A percentile compares a stretch with the other conserved stretches of the same genome.
phyloP scores from a whole-genome alignment of 2,888 invertebrate genomes.

The Eilema depressum region DNA sequence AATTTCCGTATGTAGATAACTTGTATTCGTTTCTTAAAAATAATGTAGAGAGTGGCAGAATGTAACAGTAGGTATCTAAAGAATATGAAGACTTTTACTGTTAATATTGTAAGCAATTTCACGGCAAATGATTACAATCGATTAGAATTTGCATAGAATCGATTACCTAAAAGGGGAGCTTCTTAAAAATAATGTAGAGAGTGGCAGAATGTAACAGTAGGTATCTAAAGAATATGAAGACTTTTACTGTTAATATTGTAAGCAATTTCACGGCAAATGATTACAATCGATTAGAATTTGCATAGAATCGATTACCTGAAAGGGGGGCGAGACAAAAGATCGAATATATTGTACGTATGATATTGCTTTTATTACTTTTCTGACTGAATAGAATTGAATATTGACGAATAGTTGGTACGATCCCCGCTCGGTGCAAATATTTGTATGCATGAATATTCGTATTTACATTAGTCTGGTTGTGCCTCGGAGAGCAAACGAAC shows the following conservation, averaged over 20 bases:
- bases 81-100: constrained; percentile 12
- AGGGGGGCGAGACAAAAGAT: constrained; percentile 18
- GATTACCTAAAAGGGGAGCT: constrained; percentile 32
- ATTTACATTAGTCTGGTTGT: too few species aligned
- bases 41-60: not conserved
- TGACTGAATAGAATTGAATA: not conserved
- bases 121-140: constrained; percentile 26
- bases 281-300: constrained; percentile 22
- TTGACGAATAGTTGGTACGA: not conserved
- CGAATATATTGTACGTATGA: not conserved
- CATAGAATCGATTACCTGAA: constrained; percentile 41
- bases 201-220: not conserved
- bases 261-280: constrained; percentile 39
- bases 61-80: not conserved
- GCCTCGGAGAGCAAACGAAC: too few species aligned
- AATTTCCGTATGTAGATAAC: too few species aligned
- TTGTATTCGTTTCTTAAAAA: too few species aligned
- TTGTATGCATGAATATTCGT: too few species aligned
- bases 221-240: not conserved
- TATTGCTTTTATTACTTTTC: not conserved
- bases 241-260: constrained; percentile 32
- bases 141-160: constrained; percentile 34
- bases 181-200: not conserved
- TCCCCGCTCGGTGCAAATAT: too few species aligned
- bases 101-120: constrained; percentile 42